Evolutionary conservation across 30 jellyfish, hydroid and myxozoan species (phyloP).

Genomic region (Turritopsis rubra): DNA sequence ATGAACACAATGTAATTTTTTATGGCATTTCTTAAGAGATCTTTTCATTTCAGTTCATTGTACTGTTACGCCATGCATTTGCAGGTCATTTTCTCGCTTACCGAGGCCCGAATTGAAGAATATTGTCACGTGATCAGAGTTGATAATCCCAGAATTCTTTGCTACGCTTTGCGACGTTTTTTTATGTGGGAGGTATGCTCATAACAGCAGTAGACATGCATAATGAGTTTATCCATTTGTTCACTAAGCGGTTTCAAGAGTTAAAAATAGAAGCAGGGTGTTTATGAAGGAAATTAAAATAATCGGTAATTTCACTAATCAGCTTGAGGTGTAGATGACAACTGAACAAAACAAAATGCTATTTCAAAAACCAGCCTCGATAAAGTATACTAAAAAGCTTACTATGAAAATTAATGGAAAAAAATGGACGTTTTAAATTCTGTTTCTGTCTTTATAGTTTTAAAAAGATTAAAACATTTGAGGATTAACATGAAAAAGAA

Average conservation of each 20-base stretch:
- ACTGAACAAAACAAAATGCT: not conserved
- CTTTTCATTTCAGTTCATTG: no score
- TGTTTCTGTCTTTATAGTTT: not conserved
- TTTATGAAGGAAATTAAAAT: not conserved
- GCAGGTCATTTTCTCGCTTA: no score
- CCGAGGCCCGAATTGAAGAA: no score
- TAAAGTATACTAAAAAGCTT: not conserved
- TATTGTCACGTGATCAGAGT: not conserved
- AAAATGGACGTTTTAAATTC: not conserved
- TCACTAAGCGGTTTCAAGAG: not conserved
- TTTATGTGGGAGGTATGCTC: not conserved
- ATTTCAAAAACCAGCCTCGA: not conserved
- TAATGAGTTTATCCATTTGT: not conserved
- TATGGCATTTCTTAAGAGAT: no score
- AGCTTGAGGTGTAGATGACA: not conserved
- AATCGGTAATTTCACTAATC: not conserved
- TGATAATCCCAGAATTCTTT: not conserved
- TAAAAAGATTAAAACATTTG: not conserved
- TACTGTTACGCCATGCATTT: no score
- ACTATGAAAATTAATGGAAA: not conserved
- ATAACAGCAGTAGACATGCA: not conserved
- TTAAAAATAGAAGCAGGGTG: not conserved
- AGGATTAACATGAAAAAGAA: not conserved
- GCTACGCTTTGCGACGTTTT: not conserved
- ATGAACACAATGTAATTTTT: no score